phyloP scores from a whole-genome alignment of 2,797 vertebrate species.

The Alectoris magna region DNA sequence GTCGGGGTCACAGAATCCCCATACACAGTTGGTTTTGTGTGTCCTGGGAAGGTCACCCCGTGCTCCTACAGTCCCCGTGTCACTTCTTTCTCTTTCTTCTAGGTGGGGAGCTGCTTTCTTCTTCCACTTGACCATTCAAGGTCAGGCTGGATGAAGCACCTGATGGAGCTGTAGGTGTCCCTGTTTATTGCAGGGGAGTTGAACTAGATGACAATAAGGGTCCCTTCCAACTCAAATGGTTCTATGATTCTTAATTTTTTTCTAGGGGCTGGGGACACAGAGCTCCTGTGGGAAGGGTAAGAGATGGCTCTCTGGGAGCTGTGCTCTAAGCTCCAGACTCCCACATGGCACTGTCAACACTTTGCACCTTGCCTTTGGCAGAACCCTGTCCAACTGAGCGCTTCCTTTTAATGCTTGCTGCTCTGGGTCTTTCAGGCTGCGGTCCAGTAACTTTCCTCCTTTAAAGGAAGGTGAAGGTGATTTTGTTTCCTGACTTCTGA shows the following conservation, averaged over 20 bases:
- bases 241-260: not conserved
- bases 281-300: not conserved
- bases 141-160: no score
- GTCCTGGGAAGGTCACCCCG: not conserved
- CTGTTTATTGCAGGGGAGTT: no score
- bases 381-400: not conserved
- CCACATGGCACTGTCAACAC: not conserved
- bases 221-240: no score
- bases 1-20: not conserved
- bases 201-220: no score
- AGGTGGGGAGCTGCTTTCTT: not conserved
- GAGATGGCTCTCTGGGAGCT: not conserved
- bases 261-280: not conserved
- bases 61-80: not conserved
- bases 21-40: not conserved
- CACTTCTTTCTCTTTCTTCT: not conserved
- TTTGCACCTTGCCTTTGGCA: slow-evolving; percentile 53
- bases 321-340: not conserved
- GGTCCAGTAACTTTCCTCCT: slow-evolving; percentile 73
- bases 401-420: slow-evolving; percentile 62
- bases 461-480: slow-evolving; percentile 61
- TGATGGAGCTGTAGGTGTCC: no score
- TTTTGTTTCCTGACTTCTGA: slow-evolving; percentile 74
- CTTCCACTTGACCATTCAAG: not conserved
- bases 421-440: slow-evolving; percentile 62